Percentiles rank a stretch among this genome's conserved stretches.
These are phyloP conservation scores for Epizoanthus illoricatus DNA, from an alignment of 92 coral and sea anemone species.

Conservation along the genomic window DNA sequence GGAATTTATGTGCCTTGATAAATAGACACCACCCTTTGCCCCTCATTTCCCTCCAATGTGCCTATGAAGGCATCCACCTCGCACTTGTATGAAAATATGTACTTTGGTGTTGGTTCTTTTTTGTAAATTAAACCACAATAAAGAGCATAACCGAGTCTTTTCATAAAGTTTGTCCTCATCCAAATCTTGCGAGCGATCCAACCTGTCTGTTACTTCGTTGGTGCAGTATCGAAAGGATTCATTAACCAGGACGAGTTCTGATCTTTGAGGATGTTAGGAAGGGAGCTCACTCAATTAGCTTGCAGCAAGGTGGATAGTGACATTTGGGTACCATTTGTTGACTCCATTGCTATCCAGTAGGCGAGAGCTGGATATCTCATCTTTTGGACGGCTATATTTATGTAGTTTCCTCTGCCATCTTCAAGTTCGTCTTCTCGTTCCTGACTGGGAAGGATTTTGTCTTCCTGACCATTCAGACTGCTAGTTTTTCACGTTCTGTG, in stretches of 20 bases:
- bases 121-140: constrained; percentile 14
- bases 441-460: too few species aligned
- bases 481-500: background rate
- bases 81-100: constrained; percentile 38
- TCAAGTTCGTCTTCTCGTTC: too few species aligned
- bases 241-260: background rate
- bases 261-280: too few species aligned
- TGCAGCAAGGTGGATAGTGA: background rate
- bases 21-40: too few species aligned
- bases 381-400: background rate
- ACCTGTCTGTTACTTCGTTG: background rate
- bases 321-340: too few species aligned
- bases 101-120: background rate
- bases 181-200: background rate
- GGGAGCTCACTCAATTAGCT: constrained; percentile 3
- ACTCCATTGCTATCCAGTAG: too few species aligned
- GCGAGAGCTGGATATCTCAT: constrained; percentile 4
- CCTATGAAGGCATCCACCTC: constrained; percentile 32
- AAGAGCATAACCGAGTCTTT: constrained; percentile 24
- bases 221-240: constrained; percentile 12
- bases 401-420: background rate
- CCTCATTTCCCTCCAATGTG: too few species aligned
- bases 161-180: background rate
- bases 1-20: too few species aligned
- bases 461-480: too few species aligned